Evolutionary conservation across 2,797 vertebrate species (phyloP), one percentile per base, ranked within the genome.

Genomic region (Trachops cirrhosus): DNA sequence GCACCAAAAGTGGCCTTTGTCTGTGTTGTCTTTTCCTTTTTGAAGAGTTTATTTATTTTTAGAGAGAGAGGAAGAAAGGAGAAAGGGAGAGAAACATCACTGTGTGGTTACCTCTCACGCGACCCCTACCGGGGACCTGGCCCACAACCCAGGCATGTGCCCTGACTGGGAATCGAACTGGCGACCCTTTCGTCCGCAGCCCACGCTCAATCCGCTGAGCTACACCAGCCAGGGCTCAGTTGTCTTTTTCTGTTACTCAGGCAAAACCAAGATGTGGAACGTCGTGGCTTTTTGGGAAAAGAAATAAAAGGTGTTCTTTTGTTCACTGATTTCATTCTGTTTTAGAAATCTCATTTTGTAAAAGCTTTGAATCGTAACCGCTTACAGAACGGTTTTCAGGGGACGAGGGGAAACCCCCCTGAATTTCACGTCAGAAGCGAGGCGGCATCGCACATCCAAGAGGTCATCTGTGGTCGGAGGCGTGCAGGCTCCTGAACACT

Each of bases 401-500:
- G 50, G 32, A 39, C 52, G 11, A 80, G 88, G 75, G 26, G 85
- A 52, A 87, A 67, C 4, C 6, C 29, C 32, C 10, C 0, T 0
- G 26, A 94, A 70, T 89, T 93, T 44, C 74, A 89, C 18, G 22
- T 94, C 74, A 52, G 6, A 22, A 88, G 32, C 59, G 26, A 80
- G 73, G 37, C 54, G 86, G 39, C 91, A 50, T 77, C 85, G 57
- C 16, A 62, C 22, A 91, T 75, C 41, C 21, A 59, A 71, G 93
- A 90, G 78, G 62, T 86, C 3, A 29, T 74, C 71, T 71, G 67
- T 80, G 91, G 50, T 79, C 44, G 46, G 86, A 89, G 95, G 70
- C 75, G 77, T 29, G 37, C 22, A 29, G 74, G 83, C 64, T 3
- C n/a, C 84, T 88, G 86, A 98, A 98, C 96, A 97, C 95, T 48